phyloP scores from a whole-genome alignment of 2,113 vertebrate species.

The Monarcha castaneiventris region DNA sequence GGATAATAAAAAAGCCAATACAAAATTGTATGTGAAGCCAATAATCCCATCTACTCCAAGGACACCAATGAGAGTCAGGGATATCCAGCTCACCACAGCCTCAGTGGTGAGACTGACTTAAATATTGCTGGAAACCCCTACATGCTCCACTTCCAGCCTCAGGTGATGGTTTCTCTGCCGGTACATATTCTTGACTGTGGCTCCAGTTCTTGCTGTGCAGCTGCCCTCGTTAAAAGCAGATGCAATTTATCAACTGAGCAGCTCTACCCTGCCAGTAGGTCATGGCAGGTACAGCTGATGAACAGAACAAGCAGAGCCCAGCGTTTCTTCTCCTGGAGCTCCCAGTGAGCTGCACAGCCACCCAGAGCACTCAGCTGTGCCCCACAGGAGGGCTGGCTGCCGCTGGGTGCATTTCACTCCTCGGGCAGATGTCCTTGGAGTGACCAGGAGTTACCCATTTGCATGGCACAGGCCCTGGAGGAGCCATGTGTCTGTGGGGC shows the following conservation, averaged over 20 bases:
- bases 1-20: background rate
- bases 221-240: background rate
- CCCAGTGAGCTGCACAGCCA: background rate
- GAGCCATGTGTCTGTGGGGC: background rate
- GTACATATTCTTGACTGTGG: background rate
- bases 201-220: background rate
- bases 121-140: background rate
- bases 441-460: rapidly evolving
- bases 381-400: background rate
- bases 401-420: rapidly evolving
- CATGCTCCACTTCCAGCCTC: background rate
- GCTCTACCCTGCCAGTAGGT: background rate
- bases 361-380: background rate
- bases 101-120: background rate
- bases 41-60: background rate
- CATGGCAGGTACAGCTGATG: background rate
- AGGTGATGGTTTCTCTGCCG: background rate
- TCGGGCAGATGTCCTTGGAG: too few species aligned
- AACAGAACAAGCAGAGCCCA: background rate
- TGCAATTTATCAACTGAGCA: background rate
- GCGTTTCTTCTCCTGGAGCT: background rate
- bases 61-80: background rate
- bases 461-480: background rate
- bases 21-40: background rate
- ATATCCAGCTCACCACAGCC: background rate